Conservation (phyloP, 1,140 invertebrate genomes). For the Leptinotarsa defecta region DNA sequence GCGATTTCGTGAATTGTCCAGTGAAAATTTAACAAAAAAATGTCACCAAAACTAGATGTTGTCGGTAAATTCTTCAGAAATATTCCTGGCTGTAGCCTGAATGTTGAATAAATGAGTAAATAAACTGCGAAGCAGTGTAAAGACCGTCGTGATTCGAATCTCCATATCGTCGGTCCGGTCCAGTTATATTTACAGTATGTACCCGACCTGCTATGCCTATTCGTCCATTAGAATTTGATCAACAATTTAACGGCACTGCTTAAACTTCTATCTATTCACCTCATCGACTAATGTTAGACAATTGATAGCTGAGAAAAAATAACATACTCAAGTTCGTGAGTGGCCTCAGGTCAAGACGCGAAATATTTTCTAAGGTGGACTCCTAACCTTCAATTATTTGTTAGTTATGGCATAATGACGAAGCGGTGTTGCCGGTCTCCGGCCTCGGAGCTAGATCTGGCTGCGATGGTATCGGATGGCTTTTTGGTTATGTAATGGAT, state of each 20-base stretch:
- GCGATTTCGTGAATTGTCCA: too few relatives aligned
- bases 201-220: not conserved
- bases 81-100: too few relatives aligned
- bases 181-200: constrained; percentile 1
- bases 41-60: too few relatives aligned
- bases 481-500: too few relatives aligned
- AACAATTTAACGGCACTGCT: constrained; percentile 15
- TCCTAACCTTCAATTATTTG: constrained; percentile 32
- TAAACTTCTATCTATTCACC: constrained; percentile 8
- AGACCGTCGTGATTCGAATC: too few relatives aligned
- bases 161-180: not conserved
- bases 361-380: constrained; percentile 12
- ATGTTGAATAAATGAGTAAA: too few relatives aligned
- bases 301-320: constrained; percentile 16
- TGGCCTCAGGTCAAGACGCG: constrained; percentile 22
- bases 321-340: constrained; percentile 25
- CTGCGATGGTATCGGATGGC: not conserved
- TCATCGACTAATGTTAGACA: constrained; percentile 17
- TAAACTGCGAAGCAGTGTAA: too few relatives aligned
- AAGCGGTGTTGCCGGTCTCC: not conserved
- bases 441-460: not conserved
- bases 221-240: constrained; percentile 11
- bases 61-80: too few relatives aligned
- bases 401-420: constrained; percentile 28
- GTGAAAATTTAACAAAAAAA: too few relatives aligned